Conservation (phyloP, 2,797 vertebrate species). For the Lacerta agilis region DNA sequence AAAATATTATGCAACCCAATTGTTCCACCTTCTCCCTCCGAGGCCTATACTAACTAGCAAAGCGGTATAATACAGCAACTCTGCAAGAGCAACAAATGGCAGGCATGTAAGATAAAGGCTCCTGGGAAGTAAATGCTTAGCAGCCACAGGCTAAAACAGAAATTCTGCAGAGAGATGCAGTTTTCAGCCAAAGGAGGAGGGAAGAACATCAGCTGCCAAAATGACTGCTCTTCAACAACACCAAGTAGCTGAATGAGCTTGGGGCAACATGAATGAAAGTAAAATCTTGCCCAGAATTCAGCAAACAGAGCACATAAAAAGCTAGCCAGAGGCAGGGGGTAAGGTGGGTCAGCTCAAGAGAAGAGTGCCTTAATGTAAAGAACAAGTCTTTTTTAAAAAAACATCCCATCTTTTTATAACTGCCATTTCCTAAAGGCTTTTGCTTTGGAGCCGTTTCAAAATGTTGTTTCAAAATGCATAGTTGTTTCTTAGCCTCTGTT, state of each 20-base stretch:
- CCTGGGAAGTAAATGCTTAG: background rate
- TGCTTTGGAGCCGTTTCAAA: no score
- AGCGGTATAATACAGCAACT: background rate
- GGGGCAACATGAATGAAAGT: background rate
- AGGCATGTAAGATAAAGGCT: background rate
- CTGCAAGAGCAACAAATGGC: background rate
- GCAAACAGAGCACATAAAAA: background rate
- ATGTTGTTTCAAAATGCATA: no score
- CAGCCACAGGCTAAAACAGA: background rate
- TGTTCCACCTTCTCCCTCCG: background rate
- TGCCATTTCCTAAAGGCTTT: no score
- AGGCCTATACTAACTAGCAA: slow-evolving; percentile 1
- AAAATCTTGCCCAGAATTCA: background rate
- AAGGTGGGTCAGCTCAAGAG: background rate
- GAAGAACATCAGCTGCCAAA: background rate
- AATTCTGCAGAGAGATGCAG: background rate
- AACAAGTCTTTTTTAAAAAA: no score
- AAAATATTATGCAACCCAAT: background rate
- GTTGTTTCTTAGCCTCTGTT: no score
- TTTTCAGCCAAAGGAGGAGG: background rate
- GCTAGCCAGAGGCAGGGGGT: background rate
- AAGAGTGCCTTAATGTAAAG: background rate
- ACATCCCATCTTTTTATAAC: no score
- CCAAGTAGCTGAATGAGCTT: background rate
- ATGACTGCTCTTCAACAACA: background rate